Evolutionary conservation across 2,113 vertebrate species (phyloP).

Genomic region (Morone chrysops): DNA sequence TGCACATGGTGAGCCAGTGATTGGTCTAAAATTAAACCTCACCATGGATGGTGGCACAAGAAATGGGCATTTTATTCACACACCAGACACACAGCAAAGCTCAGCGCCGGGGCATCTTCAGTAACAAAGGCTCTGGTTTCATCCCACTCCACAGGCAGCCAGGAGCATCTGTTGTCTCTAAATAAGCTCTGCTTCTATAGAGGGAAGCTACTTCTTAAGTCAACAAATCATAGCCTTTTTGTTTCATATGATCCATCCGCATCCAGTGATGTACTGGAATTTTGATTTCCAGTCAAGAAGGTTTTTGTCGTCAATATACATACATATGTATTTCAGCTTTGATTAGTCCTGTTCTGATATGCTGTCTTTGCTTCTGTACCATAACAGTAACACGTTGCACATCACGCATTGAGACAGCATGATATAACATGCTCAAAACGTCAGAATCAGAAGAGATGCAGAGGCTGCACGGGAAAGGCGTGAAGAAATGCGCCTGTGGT

Average conservation of each 20-base stretch:
- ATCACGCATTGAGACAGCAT: slow-evolving; percentile 9
- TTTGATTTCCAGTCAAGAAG: slow-evolving; percentile 16
- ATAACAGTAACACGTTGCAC: not conserved
- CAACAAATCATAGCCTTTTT: slow-evolving; percentile 36
- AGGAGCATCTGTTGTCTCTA: slow-evolving; percentile 55
- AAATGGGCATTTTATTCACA: slow-evolving; percentile 65
- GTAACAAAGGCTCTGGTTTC: slow-evolving; percentile 53
- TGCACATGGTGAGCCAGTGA: slow-evolving; percentile 55
- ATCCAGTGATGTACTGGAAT: slow-evolving; percentile 8
- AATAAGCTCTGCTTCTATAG: slow-evolving; percentile 37
- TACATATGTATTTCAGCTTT: not conserved
- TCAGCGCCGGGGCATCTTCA: slow-evolving; percentile 39
- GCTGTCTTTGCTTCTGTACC: not conserved
- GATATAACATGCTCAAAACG: slow-evolving; percentile 14
- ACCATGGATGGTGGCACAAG: slow-evolving; percentile 58
- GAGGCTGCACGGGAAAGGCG: not conserved
- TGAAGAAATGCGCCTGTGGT: slow-evolving; percentile 34
- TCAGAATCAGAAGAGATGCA: slow-evolving; percentile 23
- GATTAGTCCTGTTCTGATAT: not conserved
- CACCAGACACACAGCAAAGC: slow-evolving; percentile 43
- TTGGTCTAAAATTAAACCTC: slow-evolving; percentile 78
- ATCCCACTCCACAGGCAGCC: slow-evolving; percentile 46
- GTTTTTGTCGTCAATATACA: not conserved
- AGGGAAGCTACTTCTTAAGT: slow-evolving; percentile 21
- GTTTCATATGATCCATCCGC: slow-evolving; percentile 16